These are phyloP conservation scores for Carabus problematicus DNA, from an alignment of 2,888 invertebrate genomes.

Conservation along the genomic window DNA sequence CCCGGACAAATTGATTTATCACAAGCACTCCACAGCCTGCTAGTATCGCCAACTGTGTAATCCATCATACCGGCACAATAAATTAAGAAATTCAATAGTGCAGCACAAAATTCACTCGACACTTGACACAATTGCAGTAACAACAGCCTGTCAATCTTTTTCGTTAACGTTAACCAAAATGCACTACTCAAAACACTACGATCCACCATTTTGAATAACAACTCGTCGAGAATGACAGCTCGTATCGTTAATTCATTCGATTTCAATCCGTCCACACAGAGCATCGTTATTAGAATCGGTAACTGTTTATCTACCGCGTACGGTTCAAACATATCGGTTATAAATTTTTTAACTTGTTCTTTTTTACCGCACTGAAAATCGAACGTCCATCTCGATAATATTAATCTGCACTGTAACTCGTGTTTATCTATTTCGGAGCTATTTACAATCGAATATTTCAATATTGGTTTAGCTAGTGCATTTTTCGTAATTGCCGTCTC, in stretches of 20 bases:
- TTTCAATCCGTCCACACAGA: constrained; percentile 47
- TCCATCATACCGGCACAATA: constrained; percentile 61
- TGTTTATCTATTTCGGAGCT: constrained; percentile 42
- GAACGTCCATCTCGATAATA: constrained; percentile 51
- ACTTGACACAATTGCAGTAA: constrained; percentile 54
- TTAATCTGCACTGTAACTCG: constrained; percentile 50
- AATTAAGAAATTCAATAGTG: constrained; percentile 59
- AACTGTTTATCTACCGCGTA: constrained; percentile 55
- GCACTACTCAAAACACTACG: constrained; percentile 53
- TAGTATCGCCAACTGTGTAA: constrained; percentile 47
- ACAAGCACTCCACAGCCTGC: constrained; percentile 55
- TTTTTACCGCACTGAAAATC: constrained; percentile 51
- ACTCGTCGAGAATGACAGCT: constrained; percentile 50
- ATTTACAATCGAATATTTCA: constrained; percentile 49
- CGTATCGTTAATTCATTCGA: constrained; percentile 48
- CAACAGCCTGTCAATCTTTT: constrained; percentile 51
- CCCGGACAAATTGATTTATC: constrained; percentile 55
- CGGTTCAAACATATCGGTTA: constrained; percentile 54
- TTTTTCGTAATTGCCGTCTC: constrained; percentile 51
- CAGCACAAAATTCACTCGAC: constrained; percentile 55
- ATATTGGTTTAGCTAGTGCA: constrained; percentile 51
- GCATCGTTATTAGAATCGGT: constrained; percentile 51
- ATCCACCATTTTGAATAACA: constrained; percentile 55
- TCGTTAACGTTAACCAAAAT: constrained; percentile 57
- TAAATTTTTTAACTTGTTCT: constrained; percentile 49